Evolutionary conservation across 2,113 vertebrate species (phyloP).

Genomic region (Amazona guildingii): DNA sequence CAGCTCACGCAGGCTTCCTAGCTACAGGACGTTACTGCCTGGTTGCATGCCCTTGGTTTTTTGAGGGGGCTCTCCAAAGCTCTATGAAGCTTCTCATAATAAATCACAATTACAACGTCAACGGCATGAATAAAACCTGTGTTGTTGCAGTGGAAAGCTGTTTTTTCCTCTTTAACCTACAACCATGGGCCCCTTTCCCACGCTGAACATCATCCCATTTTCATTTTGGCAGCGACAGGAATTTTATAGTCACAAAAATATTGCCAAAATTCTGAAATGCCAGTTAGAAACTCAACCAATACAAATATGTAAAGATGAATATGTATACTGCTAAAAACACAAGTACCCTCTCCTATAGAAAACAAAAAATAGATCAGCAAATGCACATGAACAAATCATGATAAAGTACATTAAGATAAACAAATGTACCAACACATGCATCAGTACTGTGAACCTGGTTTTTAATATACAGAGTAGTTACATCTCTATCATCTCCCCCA

Average conservation of each 20-base stretch:
- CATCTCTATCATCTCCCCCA: background rate
- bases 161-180: background rate
- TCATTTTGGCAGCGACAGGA: background rate
- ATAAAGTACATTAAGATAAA: background rate
- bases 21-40: background rate
- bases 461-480: background rate
- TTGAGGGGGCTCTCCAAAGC: background rate
- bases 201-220: background rate
- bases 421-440: background rate
- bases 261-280: background rate
- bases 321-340: background rate
- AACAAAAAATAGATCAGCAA: constrained; percentile 13
- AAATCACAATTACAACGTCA: background rate
- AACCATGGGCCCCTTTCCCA: background rate
- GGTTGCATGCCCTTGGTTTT: accelerated
- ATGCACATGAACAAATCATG: background rate
- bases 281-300: background rate
- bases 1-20: background rate
- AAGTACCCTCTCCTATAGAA: background rate
- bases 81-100: background rate
- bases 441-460: background rate
- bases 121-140: background rate
- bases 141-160: background rate
- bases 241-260: background rate
- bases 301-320: background rate